Percentiles rank a stretch among this genome's conserved stretches.
Conservation (phyloP, 2,888 invertebrate species). For the Metellina segmentata region DNA sequence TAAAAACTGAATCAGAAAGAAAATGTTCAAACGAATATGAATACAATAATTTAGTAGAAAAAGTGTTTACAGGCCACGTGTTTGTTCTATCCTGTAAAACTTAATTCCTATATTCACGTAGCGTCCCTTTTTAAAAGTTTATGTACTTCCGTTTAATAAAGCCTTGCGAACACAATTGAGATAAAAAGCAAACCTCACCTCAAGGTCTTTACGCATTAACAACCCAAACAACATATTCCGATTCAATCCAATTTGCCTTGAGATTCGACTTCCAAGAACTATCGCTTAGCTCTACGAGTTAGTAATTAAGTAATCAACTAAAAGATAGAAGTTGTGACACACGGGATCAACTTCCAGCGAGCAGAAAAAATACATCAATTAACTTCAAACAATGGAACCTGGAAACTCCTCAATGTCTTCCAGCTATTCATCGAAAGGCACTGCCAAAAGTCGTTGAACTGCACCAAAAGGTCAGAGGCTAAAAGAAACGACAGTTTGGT, state of each 20-base stretch:
- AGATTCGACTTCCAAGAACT: neutral
- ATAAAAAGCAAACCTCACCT: neutral
- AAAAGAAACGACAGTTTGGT: conserved; percentile 37
- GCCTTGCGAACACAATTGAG: neutral
- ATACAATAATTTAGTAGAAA: too few relatives aligned
- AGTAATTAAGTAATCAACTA: conserved; percentile 50
- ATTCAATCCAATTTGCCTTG: neutral
- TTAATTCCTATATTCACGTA: neutral
- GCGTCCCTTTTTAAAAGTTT: neutral
- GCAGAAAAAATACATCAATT: conserved; percentile 20
- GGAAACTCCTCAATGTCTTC: conserved; percentile 27
- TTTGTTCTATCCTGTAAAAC: too few relatives aligned
- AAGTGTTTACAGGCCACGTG: too few relatives aligned
- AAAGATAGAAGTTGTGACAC: conserved; percentile 24
- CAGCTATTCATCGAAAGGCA: conserved; percentile 31
- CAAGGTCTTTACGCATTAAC: neutral
- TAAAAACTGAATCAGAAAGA: too few relatives aligned
- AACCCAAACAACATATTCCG: neutral
- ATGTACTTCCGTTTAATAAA: neutral
- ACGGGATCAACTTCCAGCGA: neutral
- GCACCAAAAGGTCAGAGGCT: conserved; percentile 51
- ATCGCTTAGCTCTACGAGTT: conserved; percentile 10
- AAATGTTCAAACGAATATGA: too few relatives aligned
- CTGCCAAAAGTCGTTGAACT: conserved; percentile 51
- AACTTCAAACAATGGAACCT: conserved; percentile 41